A percentile compares a stretch with the other conserved stretches of the same genome.
Evolutionary conservation across 2,113 vertebrate genomes (phyloP).

Genomic region (human): DNA sequence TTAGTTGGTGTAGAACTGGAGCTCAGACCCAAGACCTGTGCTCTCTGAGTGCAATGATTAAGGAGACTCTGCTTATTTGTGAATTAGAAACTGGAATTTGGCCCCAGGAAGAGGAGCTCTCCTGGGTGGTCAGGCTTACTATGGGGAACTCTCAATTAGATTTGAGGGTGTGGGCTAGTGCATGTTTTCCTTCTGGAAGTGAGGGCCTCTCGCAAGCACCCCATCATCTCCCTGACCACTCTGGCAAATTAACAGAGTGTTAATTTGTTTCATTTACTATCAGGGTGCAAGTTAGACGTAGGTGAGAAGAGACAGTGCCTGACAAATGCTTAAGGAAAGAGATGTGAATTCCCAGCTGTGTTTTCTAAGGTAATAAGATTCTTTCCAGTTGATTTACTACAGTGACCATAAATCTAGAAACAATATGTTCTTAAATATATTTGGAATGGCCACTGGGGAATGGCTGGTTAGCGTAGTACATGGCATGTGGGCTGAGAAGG

Average conservation of each 20-base stretch:
- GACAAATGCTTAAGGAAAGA: not conserved
- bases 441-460: not conserved
- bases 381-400: not conserved
- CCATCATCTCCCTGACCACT: not conserved
- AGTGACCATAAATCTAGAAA: not conserved
- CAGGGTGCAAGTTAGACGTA: not conserved
- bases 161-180: not conserved
- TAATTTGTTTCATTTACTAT: not conserved
- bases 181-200: not conserved
- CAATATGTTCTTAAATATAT: not conserved
- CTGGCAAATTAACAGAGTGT: not conserved
- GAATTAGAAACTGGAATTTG: not conserved
- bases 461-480: accelerated
- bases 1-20: accelerated
- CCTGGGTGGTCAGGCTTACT: not conserved
- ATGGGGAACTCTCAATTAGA: not conserved
- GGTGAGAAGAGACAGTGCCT: not conserved
- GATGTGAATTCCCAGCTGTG: not conserved
- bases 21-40: not conserved
- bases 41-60: not conserved
- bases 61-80: not conserved
- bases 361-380: not conserved
- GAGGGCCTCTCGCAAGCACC: not conserved
- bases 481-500: not conserved
- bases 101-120: not conserved